These are phyloP conservation scores for Festucalex cinctus DNA, from an alignment of 2,113 vertebrate genomes.

Conservation along the genomic window DNA sequence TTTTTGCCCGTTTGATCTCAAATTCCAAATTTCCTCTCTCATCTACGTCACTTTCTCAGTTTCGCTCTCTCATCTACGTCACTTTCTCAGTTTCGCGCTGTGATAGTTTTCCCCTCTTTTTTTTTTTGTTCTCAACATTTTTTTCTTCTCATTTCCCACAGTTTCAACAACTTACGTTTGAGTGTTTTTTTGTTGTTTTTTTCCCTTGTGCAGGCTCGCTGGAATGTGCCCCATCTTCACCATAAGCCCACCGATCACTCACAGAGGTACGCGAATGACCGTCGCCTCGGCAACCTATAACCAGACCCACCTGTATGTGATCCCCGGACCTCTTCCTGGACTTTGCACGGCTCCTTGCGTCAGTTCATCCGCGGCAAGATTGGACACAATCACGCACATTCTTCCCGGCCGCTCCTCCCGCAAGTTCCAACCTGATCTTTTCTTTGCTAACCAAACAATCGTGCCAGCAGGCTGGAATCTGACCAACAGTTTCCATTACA, in stretches of 20 bases:
- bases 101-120: constrained; percentile 12
- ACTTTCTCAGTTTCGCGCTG: too few relatives aligned
- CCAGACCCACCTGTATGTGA: constrained; percentile 12
- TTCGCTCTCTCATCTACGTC: constrained; percentile 5
- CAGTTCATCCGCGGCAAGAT: constrained; percentile 20
- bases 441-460: constrained; percentile 33
- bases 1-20: constrained; percentile 60
- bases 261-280: constrained; percentile 9
- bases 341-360: constrained; percentile 13
- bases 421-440: constrained; percentile 28
- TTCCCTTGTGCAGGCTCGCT: constrained; percentile 66
- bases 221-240: constrained; percentile 75
- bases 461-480: constrained; percentile 38
- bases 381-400: constrained; percentile 16
- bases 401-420: constrained; percentile 28
- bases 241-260: constrained; percentile 48
- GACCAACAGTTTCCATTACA: constrained; percentile 45
- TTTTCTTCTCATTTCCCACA: constrained; percentile 6
- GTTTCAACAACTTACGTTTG: constrained; percentile 4
- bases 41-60: constrained; percentile 43
- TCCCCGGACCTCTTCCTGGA: constrained; percentile 20
- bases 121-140: background rate
- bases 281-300: constrained; percentile 14
- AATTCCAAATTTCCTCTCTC: constrained; percentile 67
- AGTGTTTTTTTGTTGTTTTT: constrained; percentile 9